A percentile compares a stretch with the other conserved stretches of the same genome.
Conservation (phyloP, 1,140 invertebrate species). For the Heliconius melpomene region DNA sequence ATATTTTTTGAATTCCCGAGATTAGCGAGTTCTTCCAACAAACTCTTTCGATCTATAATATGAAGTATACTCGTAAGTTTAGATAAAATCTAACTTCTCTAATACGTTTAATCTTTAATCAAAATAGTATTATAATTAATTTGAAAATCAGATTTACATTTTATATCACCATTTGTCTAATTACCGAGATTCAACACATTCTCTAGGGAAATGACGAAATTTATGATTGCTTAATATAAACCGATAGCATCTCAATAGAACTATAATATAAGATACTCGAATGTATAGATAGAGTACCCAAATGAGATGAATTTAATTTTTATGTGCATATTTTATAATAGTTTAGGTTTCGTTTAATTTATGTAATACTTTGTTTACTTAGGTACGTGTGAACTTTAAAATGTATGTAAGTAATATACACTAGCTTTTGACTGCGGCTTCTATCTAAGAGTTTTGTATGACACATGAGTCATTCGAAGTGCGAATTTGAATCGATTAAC, state of each 20-base stretch:
- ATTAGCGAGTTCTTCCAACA: too few relatives aligned
- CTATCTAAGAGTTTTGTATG: too few relatives aligned
- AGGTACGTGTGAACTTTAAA: not conserved
- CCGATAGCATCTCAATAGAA: not conserved
- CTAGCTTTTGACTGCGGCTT: too few relatives aligned
- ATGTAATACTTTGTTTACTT: not conserved
- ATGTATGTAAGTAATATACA: too few relatives aligned
- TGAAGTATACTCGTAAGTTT: too few relatives aligned
- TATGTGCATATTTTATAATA: not conserved
- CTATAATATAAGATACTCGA: not conserved
- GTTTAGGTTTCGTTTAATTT: not conserved
- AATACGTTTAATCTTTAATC: too few relatives aligned
- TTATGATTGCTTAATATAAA: not conserved
- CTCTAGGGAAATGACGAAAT: constrained; percentile 1
- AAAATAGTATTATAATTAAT: too few relatives aligned
- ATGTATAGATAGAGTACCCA: not conserved
- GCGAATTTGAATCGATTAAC: too few relatives aligned
- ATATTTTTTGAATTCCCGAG: too few relatives aligned
- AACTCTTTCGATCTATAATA: too few relatives aligned
- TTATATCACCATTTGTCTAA: not conserved
- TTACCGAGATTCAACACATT: not conserved
- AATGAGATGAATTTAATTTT: constrained; percentile 1
- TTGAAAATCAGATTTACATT: not conserved
- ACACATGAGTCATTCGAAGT: too few relatives aligned
- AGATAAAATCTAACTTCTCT: too few relatives aligned